Base-by-base conservation (phyloP, 2,888 invertebrate genomes). In the Trichogramma evanescens region DNA sequence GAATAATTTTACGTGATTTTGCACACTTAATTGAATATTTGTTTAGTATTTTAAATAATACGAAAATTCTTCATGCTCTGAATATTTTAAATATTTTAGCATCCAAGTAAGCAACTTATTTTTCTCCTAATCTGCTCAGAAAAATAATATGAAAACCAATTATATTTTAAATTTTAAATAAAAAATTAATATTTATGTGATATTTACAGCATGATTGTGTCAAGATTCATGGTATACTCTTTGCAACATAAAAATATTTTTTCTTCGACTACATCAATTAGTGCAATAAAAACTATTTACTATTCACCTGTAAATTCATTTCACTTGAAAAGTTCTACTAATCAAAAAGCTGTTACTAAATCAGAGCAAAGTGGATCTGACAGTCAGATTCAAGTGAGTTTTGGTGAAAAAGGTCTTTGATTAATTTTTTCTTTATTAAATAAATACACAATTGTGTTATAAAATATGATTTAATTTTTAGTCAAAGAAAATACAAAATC, bases 401-500 rank as follows among this genome's bases (percentile, higher is more conserved):
- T 73, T 66, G 70, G 70, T 57, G 71, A 75, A 72, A 70, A 71
- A 71, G 76, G 75, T 77, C 10, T 50, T 55, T 46, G 48, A 56
- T 51, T 45, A 41, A 44, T 53, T 26, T 38, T 45, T 50, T 6
- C 10, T 50, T 50, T 41, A 54, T 44, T 59, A n/a, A 56, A 8
- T 42, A 56, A 44, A 40, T 8, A 56, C n/a, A 26, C 42, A 44
- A 41, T 43, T 13, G 4, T 50, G 38, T 44, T 44, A 45, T 8
- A 40, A 53, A 50, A 42, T 44, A 50, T n/a, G 13, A 55, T 45
- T 66, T 65, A 63, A 62, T 63, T 68, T 67, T 70, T 82, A 85
- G 90, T 90, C 2, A 94, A 93, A 76, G 93, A 95, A 80, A 91
- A 91, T 10, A 91, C 93, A 2, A 93, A 94, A 79, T 94, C 94